Conservation (phyloP, 2,113 vertebrate genomes). For the Dinomys branickii region DNA sequence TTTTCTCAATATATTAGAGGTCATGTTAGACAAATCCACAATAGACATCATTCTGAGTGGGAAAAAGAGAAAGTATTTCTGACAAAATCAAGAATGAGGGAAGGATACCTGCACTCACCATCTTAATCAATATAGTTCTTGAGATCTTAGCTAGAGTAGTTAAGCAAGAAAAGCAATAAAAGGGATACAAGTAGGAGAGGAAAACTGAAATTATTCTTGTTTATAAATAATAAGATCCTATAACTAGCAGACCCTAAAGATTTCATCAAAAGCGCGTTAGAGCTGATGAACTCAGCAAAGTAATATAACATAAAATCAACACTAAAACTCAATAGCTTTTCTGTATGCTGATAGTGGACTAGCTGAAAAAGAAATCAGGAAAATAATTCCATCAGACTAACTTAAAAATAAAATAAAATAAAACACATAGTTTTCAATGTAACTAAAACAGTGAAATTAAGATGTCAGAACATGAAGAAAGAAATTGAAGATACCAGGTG, state of each 20-base stretch:
- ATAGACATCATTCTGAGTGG: neutral
- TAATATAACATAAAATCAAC: neutral
- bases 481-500: neutral
- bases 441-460: neutral
- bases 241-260: neutral
- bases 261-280: neutral
- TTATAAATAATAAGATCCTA: neutral
- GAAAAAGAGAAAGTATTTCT: neutral
- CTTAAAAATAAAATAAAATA: neutral
- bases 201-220: neutral
- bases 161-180: neutral
- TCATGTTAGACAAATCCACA: neutral
- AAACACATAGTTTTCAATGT: neutral
- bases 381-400: neutral
- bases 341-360: neutral
- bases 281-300: neutral
- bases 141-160: neutral
- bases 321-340: neutral
- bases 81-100: neutral
- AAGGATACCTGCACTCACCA: neutral
- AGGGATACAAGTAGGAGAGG: neutral
- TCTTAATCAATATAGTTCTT: neutral
- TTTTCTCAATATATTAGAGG: neutral
- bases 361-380: neutral
- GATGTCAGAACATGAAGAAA: neutral